Evolutionary conservation across 2,113 vertebrate species (phyloP), one percentile per base, ranked within the genome.

Genomic region (Anoura caudifer): DNA sequence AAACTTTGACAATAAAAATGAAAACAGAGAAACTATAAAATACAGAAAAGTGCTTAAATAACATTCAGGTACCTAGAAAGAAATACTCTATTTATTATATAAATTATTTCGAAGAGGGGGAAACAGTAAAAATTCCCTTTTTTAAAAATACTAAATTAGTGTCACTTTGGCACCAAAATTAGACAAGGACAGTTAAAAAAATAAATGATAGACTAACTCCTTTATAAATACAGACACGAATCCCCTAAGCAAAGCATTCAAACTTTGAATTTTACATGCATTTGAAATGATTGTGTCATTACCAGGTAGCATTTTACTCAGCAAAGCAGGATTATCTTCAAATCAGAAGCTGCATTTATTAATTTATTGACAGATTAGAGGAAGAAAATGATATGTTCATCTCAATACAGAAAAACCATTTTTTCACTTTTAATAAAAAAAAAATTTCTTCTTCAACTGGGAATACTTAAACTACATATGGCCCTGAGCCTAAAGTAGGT

Each of bases 21-120:
- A 87, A 93, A 81, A 91, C 7, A 61, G 16, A 81, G 92, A 93
- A 88, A 81, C 59, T 76, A 5, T 82, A 47, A 94, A 87, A 36
- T 80, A 87, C 17, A 85, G 33, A 84, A 67, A 82, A 81, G 10
- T 45, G 79, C 7, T 56, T 92, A 88, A 72, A 16, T 31, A 41
- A 50, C 47, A 75, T 61, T 28, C 0, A n/a, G 3, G 28, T 93
- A 4, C 3, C 50, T 91, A 80, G 36, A 82, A 79, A 41, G 12
- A 92, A 17, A 87, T 63, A 38, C 61, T 52, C 20, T n/a, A 41
- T 54, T 65, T 82, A 72, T 33, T 56, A 59, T 41, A 61, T 1
- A 61, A 96, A 70, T 72, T 43, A 81, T 38, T 84, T 81, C 36
- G 81, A 89, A 89, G 31, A 45, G 0, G 0, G 16, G 47, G 84